These are phyloP conservation scores for Polydesmus complanatus DNA, from an alignment of 2,888 invertebrate species.

Conservation along the genomic window DNA sequence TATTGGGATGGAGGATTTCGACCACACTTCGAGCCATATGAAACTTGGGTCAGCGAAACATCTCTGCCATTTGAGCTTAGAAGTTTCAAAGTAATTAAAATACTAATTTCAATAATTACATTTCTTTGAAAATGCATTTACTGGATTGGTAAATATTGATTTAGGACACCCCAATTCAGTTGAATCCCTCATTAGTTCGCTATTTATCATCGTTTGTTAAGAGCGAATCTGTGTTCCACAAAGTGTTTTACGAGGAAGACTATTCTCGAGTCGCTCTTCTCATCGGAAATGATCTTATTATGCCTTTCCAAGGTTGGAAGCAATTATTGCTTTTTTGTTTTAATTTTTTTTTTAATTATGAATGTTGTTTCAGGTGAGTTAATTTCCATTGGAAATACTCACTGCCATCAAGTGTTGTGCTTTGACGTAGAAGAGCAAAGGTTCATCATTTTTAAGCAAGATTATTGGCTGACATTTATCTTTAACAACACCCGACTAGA, in stretches of 20 bases:
- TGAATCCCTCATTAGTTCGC: not conserved
- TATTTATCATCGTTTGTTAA: not conserved
- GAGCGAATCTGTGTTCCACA: not conserved
- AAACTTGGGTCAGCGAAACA: no score
- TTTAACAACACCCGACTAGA: not conserved
- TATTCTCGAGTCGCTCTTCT: conserved; percentile 1
- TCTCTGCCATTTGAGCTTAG: no score
- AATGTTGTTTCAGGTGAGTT: not conserved
- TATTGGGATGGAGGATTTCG: no score
- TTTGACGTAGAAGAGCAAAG: not conserved
- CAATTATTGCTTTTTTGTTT: not conserved
- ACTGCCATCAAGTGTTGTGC: not conserved
- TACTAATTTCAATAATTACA: no score
- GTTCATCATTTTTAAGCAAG: not conserved
- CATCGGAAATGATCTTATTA: not conserved
- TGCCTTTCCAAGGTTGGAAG: conserved; percentile 1
- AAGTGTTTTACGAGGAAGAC: not conserved
- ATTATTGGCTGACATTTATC: not conserved
- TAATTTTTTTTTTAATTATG: not conserved
- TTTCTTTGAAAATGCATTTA: no score
- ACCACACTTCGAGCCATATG: no score
- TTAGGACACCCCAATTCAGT: not conserved
- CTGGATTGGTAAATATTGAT: no score
- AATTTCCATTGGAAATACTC: not conserved
- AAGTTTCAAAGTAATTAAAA: no score